phyloP scores from a whole-genome alignment of 2,797 vertebrate genomes.

The Labeo calbasu region DNA sequence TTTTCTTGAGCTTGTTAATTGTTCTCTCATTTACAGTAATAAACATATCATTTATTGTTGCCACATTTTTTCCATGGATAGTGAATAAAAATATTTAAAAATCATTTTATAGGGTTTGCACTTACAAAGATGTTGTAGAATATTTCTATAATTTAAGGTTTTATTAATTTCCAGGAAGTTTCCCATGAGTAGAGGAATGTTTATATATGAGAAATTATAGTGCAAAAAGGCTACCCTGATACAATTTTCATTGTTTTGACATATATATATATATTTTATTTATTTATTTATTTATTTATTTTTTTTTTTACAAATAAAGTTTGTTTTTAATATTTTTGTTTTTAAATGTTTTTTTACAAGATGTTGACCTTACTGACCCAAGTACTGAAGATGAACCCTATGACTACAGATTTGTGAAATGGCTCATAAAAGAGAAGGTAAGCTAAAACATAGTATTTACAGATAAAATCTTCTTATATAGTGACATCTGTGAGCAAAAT shows the following conservation, averaged over 20 bases:
- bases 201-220: not conserved
- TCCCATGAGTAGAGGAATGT: not conserved
- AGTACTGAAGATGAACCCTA: conserved; percentile 71
- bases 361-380: conserved; percentile 77
- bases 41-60: not conserved
- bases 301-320: not conserved
- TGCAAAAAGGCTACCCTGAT: not conserved
- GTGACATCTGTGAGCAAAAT: not conserved
- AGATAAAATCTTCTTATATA: not conserved
- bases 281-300: too few species aligned
- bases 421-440: conserved; percentile 95
- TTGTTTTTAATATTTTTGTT: conserved; percentile 4
- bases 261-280: too few species aligned
- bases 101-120: not conserved
- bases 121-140: not conserved
- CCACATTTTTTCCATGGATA: not conserved
- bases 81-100: not conserved
- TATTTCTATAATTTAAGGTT: not conserved
- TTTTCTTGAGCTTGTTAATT: not conserved
- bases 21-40: not conserved
- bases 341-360: conserved; percentile 66
- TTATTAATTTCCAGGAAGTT: not conserved
- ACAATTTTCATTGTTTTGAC: not conserved
- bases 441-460: not conserved
- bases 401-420: conserved; percentile 87